Evolutionary conservation across 1,140 invertebrate genomes (phyloP).

Genomic region (Habropoda laboriosa): DNA sequence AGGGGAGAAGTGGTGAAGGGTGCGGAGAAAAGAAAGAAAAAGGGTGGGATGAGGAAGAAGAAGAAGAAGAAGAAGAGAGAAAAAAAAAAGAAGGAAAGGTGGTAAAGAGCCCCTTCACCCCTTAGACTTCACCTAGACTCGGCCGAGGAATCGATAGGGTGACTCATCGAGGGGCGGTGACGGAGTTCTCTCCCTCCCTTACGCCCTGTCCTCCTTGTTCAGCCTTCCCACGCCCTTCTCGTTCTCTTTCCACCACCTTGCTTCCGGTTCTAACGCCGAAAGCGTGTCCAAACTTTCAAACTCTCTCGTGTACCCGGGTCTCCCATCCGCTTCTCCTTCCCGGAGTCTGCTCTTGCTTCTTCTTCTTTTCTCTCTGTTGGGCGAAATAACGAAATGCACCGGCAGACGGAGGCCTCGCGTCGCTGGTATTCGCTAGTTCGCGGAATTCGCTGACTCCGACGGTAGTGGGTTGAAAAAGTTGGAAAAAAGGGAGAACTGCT

Average conservation of each 20-base stretch:
- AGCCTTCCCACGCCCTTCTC: conserved; percentile 40
- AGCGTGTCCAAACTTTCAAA: conserved; percentile 75
- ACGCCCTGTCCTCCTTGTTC: conserved; percentile 55
- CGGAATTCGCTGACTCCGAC: conserved; percentile 37
- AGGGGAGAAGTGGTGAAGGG: too few relatives aligned
- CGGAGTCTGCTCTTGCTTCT: conserved; percentile 4
- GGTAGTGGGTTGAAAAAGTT: background rate
- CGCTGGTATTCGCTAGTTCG: background rate
- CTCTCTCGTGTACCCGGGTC: conserved; percentile 52
- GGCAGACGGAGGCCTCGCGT: background rate
- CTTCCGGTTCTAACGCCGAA: conserved; percentile 62
- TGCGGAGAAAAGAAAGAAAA: conserved; percentile 28
- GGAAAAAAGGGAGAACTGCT: background rate
- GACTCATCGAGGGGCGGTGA: conserved; percentile 77
- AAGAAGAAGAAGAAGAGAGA: conserved; percentile 14
- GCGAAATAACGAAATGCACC: conserved; percentile 65
- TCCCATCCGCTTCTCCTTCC: conserved; percentile 17
- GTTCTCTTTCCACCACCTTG: conserved; percentile 31
- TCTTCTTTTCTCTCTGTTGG: background rate
- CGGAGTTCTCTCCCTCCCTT: conserved; percentile 60
- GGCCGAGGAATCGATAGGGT: conserved; percentile 75
- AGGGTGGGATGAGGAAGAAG: too few relatives aligned
- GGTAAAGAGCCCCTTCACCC: conserved; percentile 52
- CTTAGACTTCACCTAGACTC: conserved; percentile 62
- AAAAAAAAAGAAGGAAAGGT: conserved; percentile 14